phyloP scores from a whole-genome alignment of 1,140 invertebrate genomes.

The Brachionus sp. region DNA sequence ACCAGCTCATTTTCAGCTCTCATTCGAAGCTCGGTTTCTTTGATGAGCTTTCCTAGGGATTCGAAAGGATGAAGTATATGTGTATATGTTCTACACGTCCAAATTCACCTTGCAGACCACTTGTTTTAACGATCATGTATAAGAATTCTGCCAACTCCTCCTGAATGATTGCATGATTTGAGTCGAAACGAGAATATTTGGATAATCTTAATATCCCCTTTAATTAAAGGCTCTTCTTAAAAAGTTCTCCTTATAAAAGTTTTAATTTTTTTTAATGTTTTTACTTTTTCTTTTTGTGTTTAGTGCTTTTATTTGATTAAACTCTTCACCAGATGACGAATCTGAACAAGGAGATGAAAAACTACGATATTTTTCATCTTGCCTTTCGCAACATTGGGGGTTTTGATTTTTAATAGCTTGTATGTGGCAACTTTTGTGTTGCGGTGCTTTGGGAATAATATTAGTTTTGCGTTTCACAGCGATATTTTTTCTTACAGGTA shows the following conservation, averaged over 20 bases:
- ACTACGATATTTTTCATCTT: neutral
- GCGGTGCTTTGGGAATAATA: too few relatives aligned
- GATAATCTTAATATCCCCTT: too few relatives aligned
- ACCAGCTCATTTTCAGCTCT: neutral
- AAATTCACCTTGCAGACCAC: neutral
- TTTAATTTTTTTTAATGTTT: neutral
- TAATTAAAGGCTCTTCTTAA: too few relatives aligned
- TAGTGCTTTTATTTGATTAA: neutral
- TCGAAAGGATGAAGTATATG: neutral
- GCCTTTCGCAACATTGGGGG: neutral
- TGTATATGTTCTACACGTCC: neutral
- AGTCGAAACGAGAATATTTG: neutral
- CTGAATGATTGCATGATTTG: neutral
- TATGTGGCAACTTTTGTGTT: too few relatives aligned
- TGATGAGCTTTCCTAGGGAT: neutral
- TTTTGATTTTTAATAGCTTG: neutral
- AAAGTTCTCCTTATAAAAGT: neutral
- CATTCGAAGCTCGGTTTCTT: neutral
- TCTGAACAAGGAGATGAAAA: neutral
- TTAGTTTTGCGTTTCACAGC: too few relatives aligned
- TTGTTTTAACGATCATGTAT: neutral
- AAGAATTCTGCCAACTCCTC: neutral
- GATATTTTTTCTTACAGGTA: too few relatives aligned
- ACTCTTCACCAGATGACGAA: neutral
- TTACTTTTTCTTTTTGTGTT: neutral